Percentiles rank a stretch among this genome's conserved stretches.
Conservation (phyloP, 2,113 vertebrate genomes). For the Catharus fuscescens region DNA sequence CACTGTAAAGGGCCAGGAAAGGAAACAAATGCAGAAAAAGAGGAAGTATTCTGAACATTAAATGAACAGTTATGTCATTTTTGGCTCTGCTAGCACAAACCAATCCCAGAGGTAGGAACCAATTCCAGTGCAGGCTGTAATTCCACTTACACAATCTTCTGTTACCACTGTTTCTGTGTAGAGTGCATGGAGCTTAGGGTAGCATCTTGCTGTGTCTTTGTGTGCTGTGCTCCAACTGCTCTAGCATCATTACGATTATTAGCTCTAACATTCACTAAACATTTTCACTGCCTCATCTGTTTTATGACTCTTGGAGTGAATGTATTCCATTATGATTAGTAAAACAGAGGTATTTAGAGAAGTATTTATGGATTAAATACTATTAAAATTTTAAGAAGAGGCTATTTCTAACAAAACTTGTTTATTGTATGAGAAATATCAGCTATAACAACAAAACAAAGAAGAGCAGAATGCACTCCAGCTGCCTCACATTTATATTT, state of each 20-base stretch:
- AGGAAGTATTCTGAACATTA: not conserved
- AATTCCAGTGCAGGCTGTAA: conserved; percentile 28
- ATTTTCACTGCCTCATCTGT: conserved; percentile 48
- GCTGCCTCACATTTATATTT: not conserved
- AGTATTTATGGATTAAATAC: conserved; percentile 52
- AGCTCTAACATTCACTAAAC: conserved; percentile 32
- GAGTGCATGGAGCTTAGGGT: not conserved
- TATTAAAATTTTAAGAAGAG: conserved; percentile 33
- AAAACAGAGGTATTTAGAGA: conserved; percentile 36
- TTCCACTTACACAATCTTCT: conserved; percentile 28
- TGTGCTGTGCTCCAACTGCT: conserved; percentile 18
- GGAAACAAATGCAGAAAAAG: not conserved
- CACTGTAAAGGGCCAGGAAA: not conserved
- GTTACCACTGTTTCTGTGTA: not conserved
- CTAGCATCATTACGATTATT: not conserved
- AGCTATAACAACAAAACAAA: not conserved
- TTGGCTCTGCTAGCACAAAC: conserved; percentile 13
- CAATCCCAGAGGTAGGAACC: not conserved
- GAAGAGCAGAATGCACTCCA: not conserved
- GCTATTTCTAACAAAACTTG: conserved; percentile 8
- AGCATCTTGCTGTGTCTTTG: conserved; percentile 4
- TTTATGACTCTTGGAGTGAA: conserved; percentile 45
- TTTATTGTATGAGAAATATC: conserved; percentile 26
- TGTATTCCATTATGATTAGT: conserved; percentile 20
- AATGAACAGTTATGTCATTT: not conserved